phyloP scores from a whole-genome alignment of 2,113 vertebrate species.

The Bos indicus region DNA sequence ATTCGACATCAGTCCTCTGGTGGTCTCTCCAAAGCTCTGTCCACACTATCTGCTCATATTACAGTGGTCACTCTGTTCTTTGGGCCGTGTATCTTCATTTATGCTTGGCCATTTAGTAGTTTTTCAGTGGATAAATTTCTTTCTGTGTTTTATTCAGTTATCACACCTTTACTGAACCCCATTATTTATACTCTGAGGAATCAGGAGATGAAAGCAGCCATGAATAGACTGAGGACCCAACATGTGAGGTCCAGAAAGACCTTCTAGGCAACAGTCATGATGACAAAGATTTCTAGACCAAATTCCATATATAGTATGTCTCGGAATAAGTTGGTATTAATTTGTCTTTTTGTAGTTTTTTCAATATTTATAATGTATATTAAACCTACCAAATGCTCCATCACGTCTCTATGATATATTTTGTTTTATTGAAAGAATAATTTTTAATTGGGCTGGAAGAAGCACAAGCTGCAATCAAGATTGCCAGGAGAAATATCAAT shows the following conservation, averaged over 20 bases:
- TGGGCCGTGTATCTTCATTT: conserved; percentile 63
- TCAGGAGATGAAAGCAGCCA: conserved; percentile 55
- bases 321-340: neutral
- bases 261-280: neutral
- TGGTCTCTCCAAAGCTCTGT: conserved; percentile 8
- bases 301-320: neutral
- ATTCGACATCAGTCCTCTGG: neutral
- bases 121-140: conserved; percentile 47
- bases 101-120: conserved; percentile 44
- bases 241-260: neutral
- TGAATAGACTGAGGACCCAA: conserved; percentile 36
- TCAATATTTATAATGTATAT: too few species aligned
- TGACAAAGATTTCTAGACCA: neutral
- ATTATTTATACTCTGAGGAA: conserved; percentile 68
- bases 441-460: neutral
- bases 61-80: conserved; percentile 61
- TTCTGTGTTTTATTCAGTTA: conserved; percentile 63
- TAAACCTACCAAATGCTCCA: neutral
- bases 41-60: conserved; percentile 55
- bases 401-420: neutral
- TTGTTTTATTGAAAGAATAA: neutral
- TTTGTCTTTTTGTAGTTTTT: neutral
- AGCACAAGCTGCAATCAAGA: too few species aligned
- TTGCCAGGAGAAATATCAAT: too few species aligned
- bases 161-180: conserved; percentile 66